Conservation (phyloP, 1,140 invertebrate genomes). For the Theocolax elegans region DNA sequence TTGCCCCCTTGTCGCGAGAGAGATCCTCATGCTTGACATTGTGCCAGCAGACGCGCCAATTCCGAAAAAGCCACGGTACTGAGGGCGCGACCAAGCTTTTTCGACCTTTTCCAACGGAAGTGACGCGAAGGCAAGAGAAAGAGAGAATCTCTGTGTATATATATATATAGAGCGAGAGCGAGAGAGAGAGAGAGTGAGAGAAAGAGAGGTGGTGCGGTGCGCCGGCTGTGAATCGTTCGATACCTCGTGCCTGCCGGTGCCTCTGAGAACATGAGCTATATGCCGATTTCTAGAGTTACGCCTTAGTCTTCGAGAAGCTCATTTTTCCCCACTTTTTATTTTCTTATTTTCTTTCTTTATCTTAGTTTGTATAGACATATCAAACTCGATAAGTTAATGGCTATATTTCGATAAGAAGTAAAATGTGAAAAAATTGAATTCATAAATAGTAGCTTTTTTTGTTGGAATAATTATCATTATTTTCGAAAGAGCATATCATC, state of each 20-base stretch:
- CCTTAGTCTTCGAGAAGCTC: not conserved
- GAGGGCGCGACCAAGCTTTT: not conserved
- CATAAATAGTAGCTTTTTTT: too few species aligned
- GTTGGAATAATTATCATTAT: too few species aligned
- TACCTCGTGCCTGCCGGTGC: conserved; percentile 46
- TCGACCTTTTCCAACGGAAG: not conserved
- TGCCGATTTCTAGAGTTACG: not conserved
- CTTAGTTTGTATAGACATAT: too few species aligned
- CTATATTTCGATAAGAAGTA: too few species aligned
- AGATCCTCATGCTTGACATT: not conserved
- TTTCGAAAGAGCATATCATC: too few species aligned
- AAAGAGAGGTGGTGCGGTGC: not conserved
- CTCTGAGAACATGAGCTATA: conserved; percentile 9
- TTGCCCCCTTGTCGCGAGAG: not conserved
- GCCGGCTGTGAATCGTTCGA: conserved; percentile 32
- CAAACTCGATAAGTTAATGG: too few species aligned
- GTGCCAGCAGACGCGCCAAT: conserved; percentile 22
- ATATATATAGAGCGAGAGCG: not conserved
- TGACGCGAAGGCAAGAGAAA: not conserved
- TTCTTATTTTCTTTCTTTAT: too few species aligned
- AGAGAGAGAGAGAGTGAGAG: conserved; percentile 1
- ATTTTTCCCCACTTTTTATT: too few species aligned
- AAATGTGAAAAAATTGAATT: too few species aligned
- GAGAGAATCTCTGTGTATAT: too few species aligned
- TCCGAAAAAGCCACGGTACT: not conserved